Evolutionary conservation across 2,797 vertebrate species (phyloP), one percentile per base, ranked within the genome.

Genomic region (Chaunax sp.): DNA sequence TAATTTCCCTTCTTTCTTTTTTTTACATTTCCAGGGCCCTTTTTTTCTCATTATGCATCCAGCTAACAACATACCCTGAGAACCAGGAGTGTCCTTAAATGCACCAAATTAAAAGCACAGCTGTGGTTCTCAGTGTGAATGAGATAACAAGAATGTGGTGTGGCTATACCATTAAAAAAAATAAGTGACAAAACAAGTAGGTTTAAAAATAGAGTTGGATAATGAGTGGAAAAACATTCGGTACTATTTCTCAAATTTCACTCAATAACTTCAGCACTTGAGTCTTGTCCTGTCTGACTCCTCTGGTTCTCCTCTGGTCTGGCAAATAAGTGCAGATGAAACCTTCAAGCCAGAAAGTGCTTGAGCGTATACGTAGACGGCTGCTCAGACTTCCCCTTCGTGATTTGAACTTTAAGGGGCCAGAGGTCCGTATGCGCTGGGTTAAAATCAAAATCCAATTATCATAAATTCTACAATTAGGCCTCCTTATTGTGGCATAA

Each of bases 381-480:
- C 52, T 50, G 25, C 52, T 72, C 43, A 5, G 8, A 49, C 41
- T 58, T 46, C 50, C 13, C 30, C 20, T 28, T 47, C 11, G n/a
- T 3, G 26, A 63, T 43, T 22, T 45, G 14, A 56, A 38, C 40
- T 53, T 37, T 4, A 20, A 65, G 22, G 47, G 49, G 53, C 14
- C 25, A 62, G 37, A 45, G 60, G 58, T 71, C 55, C 46, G 15
- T 9, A 22, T 44, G 44, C 41, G 45, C 50, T 56, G 52, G 44
- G 45, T 33, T 11, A 12, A 69, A 61, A 58, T 20, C 0, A 6
- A 77, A 66, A 75, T 40, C 64, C 50, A 71, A 30, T 74, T 14
- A 67, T 64, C 56, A 52, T 45, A 64, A 44, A 55, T 56, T 64
- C 40, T 26, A 22, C 58, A 52, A 16, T 28, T 15, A 15, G 43